Base-by-base conservation (phyloP, 2,888 invertebrate genomes). In the Malthinus seriepunctatus region DNA sequence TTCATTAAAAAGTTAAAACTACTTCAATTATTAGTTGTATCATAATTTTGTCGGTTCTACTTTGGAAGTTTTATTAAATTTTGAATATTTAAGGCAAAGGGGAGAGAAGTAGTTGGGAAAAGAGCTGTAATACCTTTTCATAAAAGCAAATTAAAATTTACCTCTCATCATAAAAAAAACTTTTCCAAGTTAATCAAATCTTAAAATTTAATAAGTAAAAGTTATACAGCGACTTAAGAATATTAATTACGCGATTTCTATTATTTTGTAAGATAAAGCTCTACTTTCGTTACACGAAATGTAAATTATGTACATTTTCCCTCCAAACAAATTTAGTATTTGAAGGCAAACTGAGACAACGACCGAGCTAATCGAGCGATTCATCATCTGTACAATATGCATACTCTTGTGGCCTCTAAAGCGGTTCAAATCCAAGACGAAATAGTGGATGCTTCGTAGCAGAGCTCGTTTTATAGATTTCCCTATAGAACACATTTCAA, bases 121-220 rank as follows among this genome's bases (percentile, higher is more conserved):
- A 23, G n/a, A 42, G 11, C 15, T 23, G 39, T 15, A 42, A 42
- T 12, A 42, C 39, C 39, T 23, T 42, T 42, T 15, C 39, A 14
- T 14, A 42, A 23, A 42, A 42, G 49, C 37, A 58, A 47, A 58
- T 58, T 53, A 45, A 46, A 53, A 51, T 48, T 47, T 44, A 42
- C 51, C 46, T 39, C 47, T 23, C 32, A 12, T 23, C 32, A 12
- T 45, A 58, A 58, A 49, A 23, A 23, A 23, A 23, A 23, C 23
- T 23, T 23, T 58, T 58, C 33, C n/a, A 37, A 50, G 51, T 55
- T 59, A 59, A 59, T 59, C 59, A 59, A 55, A 59, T 54, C 54
- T 51, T 51, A 51, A 42, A 59, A 54, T 59, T 59, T 59, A 59
- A 59, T 59, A 54, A 59, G 47, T 38, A 48, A 42, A 14, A 15